Percentiles rank a stretch among this genome's conserved stretches.
phyloP scores from a whole-genome alignment of 92 coral and sea anemone species.

The Desmophyllum pertusum region DNA sequence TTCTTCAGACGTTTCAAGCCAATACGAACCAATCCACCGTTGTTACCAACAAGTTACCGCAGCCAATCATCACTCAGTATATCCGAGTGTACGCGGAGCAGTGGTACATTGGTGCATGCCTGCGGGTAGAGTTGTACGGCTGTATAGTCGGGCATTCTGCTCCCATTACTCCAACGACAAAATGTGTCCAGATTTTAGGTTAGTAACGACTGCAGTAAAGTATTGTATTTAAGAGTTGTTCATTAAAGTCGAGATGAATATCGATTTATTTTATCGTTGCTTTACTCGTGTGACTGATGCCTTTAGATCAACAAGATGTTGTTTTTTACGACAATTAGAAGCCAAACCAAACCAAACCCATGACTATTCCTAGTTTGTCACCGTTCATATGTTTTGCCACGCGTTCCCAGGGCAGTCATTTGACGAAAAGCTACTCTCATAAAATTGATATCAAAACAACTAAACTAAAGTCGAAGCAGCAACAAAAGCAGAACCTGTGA shows the following conservation, averaged over 20 bases:
- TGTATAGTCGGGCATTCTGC: constrained; percentile 36
- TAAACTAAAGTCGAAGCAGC: no score
- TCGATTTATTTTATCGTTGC: no score
- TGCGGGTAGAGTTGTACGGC: constrained; percentile 77
- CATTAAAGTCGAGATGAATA: background rate
- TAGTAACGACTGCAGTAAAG: background rate
- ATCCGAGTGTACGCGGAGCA: constrained; percentile 63
- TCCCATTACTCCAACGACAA: constrained; percentile 38
- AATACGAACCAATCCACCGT: constrained; percentile 54
- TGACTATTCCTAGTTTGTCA: background rate
- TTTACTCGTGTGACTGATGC: no score
- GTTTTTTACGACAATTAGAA: no score
- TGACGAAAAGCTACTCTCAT: no score
- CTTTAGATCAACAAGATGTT: no score
- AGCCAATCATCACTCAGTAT: constrained; percentile 62
- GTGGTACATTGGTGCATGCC: constrained; percentile 60
- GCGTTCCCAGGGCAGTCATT: no score
- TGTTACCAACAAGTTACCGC: constrained; percentile 56
- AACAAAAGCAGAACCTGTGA: no score
- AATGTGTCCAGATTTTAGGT: constrained; percentile 77
- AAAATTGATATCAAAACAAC: no score
- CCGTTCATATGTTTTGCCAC: no score
- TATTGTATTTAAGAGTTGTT: background rate
- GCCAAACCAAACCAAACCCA: background rate
- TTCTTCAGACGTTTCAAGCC: constrained; percentile 57